Evolutionary conservation across 2,113 vertebrate genomes (phyloP).

Genomic region (Tragulus kanchil): DNA sequence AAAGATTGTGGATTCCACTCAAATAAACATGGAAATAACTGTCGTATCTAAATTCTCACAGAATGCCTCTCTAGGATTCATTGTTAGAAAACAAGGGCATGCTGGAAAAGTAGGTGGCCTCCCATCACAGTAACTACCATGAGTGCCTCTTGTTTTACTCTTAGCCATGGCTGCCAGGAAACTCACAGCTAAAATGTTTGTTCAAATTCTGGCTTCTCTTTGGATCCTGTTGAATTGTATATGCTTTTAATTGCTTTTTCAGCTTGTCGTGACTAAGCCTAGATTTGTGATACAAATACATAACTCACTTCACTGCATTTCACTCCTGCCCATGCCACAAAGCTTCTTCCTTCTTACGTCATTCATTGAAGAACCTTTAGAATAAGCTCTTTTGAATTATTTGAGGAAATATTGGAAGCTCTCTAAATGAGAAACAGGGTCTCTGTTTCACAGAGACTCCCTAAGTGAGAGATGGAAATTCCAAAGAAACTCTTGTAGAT

Average conservation of each 20-base stretch:
- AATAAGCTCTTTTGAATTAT: conserved; percentile 38
- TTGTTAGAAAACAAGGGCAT: not conserved
- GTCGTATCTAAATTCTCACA: not conserved
- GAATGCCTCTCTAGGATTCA: not conserved
- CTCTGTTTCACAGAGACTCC: conserved; percentile 43
- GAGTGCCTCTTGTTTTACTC: not conserved
- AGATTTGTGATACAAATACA: not conserved
- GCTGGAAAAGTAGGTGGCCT: not conserved
- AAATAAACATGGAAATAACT: not conserved
- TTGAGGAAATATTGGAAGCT: not conserved
- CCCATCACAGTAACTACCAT: not conserved
- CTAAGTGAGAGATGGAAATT: conserved; percentile 52
- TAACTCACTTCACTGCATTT: not conserved
- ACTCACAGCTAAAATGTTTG: not conserved
- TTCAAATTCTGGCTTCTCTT: not conserved
- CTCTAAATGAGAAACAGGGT: not conserved
- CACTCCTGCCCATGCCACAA: not conserved
- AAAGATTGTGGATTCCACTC: not conserved
- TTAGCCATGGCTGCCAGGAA: conserved; percentile 56
- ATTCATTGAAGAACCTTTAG: conserved; percentile 1
- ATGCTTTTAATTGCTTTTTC: not conserved
- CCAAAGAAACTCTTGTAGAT: conserved; percentile 27
- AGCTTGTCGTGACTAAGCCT: not conserved
- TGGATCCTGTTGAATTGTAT: not conserved
- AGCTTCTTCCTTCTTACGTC: not conserved